Base-by-base conservation (phyloP, 2,113 vertebrate genomes). In the Megaceryle torquata region DNA sequence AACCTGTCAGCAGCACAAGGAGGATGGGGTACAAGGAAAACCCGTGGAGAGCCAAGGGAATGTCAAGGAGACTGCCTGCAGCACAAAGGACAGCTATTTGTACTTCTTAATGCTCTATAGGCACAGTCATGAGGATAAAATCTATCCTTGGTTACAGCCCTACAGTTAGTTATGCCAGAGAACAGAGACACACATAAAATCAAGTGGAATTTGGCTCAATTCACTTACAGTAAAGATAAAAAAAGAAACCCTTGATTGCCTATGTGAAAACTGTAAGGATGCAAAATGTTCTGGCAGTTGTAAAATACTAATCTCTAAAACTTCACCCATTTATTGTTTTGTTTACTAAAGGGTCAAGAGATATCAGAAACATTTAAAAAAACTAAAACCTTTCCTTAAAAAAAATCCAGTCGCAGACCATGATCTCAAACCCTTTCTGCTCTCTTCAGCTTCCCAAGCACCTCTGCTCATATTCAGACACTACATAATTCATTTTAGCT, bases 401-500 rank as follows among this genome's bases (percentile, higher is more conserved):
- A 72, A 72, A 70, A 75, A 39, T 86, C 71, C 79, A 88, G 68
- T 89, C 88, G 82, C 24, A 95, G 89, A 19, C 31, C 31, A 74
- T 86, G 46, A 91, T 93, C 57, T 93, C 69, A 71, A 89, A 86
- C n/a, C 18, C 48, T 9, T 83, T 71, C 64, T 91, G 72, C 78
- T 60, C 46, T 68, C 54, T 70, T 61, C 60, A 48, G 76, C 60
- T 90, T 95, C 69, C 69, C 88, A 94, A 68, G 90, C 76, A 94
- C 86, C 68, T 84, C 91, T 82, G 83, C 77, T 95, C 57, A 44
- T 56, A 87, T 56, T 78, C 72, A 56, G 78, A 84, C 93, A 85
- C 86, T 89, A 82, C 67, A 91, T 96, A 94, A 92, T 87, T 94
- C 65, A 96, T 92, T 95, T 64, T 10, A 84, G 65, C 22, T 26